Conservation (phyloP, 1,140 invertebrate genomes). For the Sminthurinus signatus region DNA sequence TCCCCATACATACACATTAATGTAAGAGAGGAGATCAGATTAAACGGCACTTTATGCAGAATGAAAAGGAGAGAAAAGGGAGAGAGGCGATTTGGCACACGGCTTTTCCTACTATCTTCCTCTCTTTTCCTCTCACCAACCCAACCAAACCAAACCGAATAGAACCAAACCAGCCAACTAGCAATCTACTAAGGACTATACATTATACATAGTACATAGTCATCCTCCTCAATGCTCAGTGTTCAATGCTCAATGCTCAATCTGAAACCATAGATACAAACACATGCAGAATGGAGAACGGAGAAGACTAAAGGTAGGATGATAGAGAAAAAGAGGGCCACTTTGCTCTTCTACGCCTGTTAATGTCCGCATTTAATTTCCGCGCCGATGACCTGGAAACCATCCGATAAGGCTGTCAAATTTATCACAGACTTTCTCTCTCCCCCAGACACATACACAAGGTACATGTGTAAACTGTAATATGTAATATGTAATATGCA, state of each 20-base stretch:
- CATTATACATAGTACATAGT: too few species aligned
- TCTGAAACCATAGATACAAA: too few species aligned
- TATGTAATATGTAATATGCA: too few species aligned
- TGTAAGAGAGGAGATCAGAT: slow-evolving; percentile 26
- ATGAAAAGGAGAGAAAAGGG: slow-evolving; percentile 24
- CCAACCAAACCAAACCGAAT: background rate
- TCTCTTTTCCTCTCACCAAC: background rate
- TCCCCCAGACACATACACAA: too few species aligned
- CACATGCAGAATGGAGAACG: too few species aligned
- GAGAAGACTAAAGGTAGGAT: too few species aligned
- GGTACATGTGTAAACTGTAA: too few species aligned
- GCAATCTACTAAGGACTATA: too few species aligned
- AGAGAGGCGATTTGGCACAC: too few species aligned
- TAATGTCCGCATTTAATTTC: slow-evolving; percentile 41
- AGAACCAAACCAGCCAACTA: too few species aligned
- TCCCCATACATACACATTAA: slow-evolving; percentile 11
- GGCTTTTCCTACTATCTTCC: background rate
- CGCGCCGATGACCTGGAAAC: slow-evolving; percentile 42
- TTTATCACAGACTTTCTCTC: slow-evolving; percentile 34
- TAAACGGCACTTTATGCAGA: slow-evolving; percentile 34
- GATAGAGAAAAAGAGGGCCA: background rate
- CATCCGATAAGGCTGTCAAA: slow-evolving; percentile 39
- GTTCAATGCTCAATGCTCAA: too few species aligned
- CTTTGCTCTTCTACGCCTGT: slow-evolving; percentile 15
- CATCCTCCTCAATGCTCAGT: too few species aligned